These are phyloP conservation scores for Imbricaverruca yamaguchii DNA, from an alignment of 2,888 invertebrate genomes.

Conservation along the genomic window DNA sequence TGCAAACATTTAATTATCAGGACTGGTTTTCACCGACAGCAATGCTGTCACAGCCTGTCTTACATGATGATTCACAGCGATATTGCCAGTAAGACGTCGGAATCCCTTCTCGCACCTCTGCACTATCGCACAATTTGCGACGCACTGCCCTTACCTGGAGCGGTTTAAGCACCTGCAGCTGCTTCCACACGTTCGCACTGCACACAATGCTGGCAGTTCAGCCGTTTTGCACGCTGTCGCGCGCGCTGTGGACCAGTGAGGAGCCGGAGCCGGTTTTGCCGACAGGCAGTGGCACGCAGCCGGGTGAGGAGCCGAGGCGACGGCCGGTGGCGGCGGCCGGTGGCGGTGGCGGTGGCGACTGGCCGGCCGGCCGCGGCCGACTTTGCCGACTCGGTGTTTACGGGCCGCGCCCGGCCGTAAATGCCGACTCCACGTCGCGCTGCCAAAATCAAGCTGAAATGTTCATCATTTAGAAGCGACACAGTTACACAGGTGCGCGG, in stretches of 20 bases:
- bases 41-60: background rate
- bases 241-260: background rate
- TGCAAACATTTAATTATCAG: constrained; percentile 8
- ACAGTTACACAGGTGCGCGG: background rate
- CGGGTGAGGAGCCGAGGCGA: background rate
- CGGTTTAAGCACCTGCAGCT: background rate
- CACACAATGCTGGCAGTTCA: background rate
- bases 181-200: background rate
- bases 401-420: background rate
- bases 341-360: no score
- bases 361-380: constrained; percentile 12
- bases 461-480: background rate
- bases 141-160: background rate
- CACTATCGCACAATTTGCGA: no score
- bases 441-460: background rate
- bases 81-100: background rate
- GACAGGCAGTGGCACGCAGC: no score
- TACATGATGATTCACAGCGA: background rate
- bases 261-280: background rate
- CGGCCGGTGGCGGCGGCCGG: background rate
- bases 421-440: background rate
- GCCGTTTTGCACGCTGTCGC: background rate
- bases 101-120: background rate
- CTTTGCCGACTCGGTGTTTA: constrained; percentile 16
- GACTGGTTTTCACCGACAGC: background rate